Evolutionary conservation across 2,888 invertebrate genomes (phyloP).

Genomic region (Alentia gelatinosa): DNA sequence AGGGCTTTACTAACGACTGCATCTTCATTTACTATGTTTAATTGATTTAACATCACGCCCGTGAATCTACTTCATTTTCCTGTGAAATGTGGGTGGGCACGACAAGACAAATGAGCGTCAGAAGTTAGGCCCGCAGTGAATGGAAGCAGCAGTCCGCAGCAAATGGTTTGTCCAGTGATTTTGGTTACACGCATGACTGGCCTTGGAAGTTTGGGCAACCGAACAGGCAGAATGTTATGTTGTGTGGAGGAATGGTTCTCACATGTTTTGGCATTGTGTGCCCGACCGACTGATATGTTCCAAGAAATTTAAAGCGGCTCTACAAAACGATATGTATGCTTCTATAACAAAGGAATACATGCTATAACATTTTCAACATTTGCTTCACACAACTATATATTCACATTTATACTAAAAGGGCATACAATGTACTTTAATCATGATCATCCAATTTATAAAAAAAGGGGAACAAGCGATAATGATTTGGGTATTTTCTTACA

Average conservation of each 20-base stretch:
- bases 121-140: neutral
- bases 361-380: no score
- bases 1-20: neutral
- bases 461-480: no score
- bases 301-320: no score
- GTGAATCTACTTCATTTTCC: neutral
- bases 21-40: conserved; percentile 41
- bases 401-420: no score
- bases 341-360: no score
- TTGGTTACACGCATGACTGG: conserved; percentile 12
- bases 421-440: no score
- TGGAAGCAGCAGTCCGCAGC: neutral
- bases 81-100: conserved; percentile 30
- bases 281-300: no score
- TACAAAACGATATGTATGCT: no score
- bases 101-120: conserved; percentile 34
- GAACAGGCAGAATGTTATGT: neutral
- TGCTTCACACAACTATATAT: no score
- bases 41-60: conserved; percentile 44
- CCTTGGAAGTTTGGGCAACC: neutral
- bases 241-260: neutral
- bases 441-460: no score
- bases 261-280: no score
- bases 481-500: no score
- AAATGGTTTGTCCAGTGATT: conserved; percentile 16